A percentile compares a stretch with the other conserved stretches of the same genome.
phyloP scores from a whole-genome alignment of 2,113 vertebrate genomes.

The Etheostoma cragini region DNA sequence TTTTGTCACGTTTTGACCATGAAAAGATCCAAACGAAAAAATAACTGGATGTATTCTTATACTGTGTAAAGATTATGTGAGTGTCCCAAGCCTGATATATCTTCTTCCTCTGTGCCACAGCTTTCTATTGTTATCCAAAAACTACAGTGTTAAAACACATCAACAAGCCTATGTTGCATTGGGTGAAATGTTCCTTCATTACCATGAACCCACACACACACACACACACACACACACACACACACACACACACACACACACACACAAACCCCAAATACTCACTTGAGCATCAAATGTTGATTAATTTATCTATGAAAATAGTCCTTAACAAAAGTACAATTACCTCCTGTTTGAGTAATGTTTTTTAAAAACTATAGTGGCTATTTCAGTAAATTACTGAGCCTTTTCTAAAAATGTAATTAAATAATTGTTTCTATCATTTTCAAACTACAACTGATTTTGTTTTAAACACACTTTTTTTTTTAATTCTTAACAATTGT shows the following conservation, averaged over 20 bases:
- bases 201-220: not conserved
- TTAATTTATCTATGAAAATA: not conserved
- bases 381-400: too few relatives aligned
- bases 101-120: not conserved
- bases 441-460: too few relatives aligned
- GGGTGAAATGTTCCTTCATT: not conserved
- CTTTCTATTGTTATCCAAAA: not conserved
- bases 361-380: too few relatives aligned
- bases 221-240: too few relatives aligned
- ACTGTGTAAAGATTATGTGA: not conserved
- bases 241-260: too few relatives aligned
- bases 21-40: not conserved
- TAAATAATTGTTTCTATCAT: not conserved
- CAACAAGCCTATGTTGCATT: not conserved
- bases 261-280: not conserved
- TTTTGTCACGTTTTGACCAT: not conserved
- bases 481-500: too few relatives aligned
- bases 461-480: too few relatives aligned
- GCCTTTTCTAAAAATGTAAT: not conserved
- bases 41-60: not conserved
- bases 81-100: not conserved
- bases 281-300: not conserved
- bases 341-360: not conserved
- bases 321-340: not conserved
- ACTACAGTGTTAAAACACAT: conserved; percentile 1